phyloP scores from a whole-genome alignment of 2,797 vertebrate genomes.

The Antennarius maculatus region DNA sequence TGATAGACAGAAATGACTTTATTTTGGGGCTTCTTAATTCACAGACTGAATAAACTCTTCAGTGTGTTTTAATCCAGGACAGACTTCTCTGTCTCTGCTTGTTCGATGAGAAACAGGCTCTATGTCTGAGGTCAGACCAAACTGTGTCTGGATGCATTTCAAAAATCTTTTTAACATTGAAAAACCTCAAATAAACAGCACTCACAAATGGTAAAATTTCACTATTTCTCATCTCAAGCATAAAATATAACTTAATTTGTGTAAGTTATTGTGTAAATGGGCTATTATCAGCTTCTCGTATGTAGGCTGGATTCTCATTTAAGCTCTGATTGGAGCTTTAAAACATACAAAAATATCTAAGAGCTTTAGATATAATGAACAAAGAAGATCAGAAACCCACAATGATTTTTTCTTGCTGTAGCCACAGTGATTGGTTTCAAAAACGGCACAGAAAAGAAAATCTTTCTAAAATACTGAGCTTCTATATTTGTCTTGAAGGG shows the following conservation, averaged over 20 bases:
- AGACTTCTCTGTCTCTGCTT: background rate
- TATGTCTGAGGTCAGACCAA: background rate
- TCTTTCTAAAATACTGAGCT: too few relatives aligned
- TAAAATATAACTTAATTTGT: background rate
- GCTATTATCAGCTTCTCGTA: background rate
- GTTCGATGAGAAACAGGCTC: background rate
- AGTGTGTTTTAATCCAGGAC: conserved; percentile 1
- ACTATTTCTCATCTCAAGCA: background rate
- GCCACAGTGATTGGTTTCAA: too few relatives aligned
- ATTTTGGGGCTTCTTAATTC: too few relatives aligned
- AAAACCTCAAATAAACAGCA: background rate
- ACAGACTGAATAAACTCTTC: too few relatives aligned
- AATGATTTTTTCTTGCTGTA: too few relatives aligned
- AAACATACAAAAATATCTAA: background rate
- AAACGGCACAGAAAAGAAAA: too few relatives aligned
- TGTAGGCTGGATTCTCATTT: background rate
- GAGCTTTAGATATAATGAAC: too few relatives aligned
- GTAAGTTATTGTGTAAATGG: background rate
- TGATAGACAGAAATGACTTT: too few relatives aligned
- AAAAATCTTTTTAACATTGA: background rate
- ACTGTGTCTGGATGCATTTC: background rate
- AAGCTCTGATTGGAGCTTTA: background rate
- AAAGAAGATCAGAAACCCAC: too few relatives aligned
- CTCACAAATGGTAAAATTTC: background rate
- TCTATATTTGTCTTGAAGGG: conserved; percentile 72